Conservation (phyloP, 2,888 invertebrate species). For the Coelopa pilipes region DNA sequence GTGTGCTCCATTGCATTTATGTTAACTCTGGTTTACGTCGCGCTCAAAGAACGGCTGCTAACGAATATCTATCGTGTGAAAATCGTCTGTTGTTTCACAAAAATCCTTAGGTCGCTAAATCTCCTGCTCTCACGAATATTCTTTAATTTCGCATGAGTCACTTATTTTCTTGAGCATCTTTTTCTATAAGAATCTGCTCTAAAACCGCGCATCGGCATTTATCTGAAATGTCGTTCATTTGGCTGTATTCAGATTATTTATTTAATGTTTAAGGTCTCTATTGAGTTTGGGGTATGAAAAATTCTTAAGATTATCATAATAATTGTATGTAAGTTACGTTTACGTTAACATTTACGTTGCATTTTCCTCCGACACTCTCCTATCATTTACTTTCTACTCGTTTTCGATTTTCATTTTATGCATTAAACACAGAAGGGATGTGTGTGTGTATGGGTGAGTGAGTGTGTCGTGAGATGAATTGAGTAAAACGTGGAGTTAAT, state of each 20-base stretch:
- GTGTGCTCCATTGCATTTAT: constrained; percentile 24
- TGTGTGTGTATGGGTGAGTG: no score
- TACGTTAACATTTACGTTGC: constrained; percentile 36
- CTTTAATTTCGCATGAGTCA: no score
- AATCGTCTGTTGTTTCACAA: not conserved
- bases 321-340: constrained; percentile 4
- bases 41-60: not conserved
- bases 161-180: not conserved
- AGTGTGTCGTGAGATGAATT: no score
- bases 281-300: not conserved
- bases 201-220: not conserved
- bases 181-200: not conserved
- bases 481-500: no score
- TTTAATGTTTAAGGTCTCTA: not conserved
- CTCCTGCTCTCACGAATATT: no score
- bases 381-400: not conserved
- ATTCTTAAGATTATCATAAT: constrained; percentile 7
- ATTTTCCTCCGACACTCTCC: constrained; percentile 27
- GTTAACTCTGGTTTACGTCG: constrained; percentile 39
- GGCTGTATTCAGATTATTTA: constrained; percentile 4
- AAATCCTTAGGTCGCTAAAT: no score
- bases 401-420: not conserved
- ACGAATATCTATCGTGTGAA: not conserved
- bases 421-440: not conserved
- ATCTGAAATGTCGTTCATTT: no score